Conservation (phyloP, 1,140 invertebrate genomes). For the Aphelinus atriplicis region DNA sequence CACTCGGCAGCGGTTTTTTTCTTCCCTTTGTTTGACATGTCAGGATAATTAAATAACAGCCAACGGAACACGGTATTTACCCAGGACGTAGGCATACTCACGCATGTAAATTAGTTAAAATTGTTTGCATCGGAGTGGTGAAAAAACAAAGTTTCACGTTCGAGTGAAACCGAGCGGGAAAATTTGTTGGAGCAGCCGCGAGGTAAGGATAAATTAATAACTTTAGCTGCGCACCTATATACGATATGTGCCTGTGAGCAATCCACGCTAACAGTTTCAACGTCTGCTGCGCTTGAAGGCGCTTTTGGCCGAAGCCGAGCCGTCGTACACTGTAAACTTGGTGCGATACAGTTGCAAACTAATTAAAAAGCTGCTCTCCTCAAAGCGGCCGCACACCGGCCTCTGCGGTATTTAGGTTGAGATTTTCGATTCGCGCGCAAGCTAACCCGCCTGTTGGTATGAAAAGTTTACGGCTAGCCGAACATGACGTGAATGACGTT, state of each 20-base stretch:
- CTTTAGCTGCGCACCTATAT: background rate
- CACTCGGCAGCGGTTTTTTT: too few relatives aligned
- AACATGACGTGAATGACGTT: constrained; percentile 38
- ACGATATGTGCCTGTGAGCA: constrained; percentile 13
- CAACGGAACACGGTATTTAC: too few relatives aligned
- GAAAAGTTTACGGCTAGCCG: constrained; percentile 31
- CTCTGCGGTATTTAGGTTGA: constrained; percentile 23
- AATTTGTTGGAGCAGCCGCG: constrained; percentile 3
- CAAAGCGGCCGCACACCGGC: constrained; percentile 21
- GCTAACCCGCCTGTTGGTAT: background rate
- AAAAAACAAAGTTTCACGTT: background rate
- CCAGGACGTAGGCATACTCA: background rate
- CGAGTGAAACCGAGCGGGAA: background rate
- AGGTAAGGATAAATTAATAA: constrained; percentile 34
- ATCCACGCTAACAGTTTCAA: constrained; percentile 13
- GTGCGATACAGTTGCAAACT: constrained; percentile 39
- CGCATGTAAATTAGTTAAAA: background rate
- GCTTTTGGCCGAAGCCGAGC: constrained; percentile 14
- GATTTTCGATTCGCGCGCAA: constrained; percentile 30
- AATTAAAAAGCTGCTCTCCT: constrained; percentile 41
- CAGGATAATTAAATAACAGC: too few relatives aligned
- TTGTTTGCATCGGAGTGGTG: background rate
- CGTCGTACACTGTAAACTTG: constrained; percentile 20
- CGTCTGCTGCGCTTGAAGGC: constrained; percentile 35
- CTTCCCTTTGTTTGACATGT: too few relatives aligned